Percentiles rank a stretch among this genome's conserved stretches.
Evolutionary conservation across 2,113 vertebrate genomes (phyloP).

Genomic region (Alexandromys fortis): DNA sequence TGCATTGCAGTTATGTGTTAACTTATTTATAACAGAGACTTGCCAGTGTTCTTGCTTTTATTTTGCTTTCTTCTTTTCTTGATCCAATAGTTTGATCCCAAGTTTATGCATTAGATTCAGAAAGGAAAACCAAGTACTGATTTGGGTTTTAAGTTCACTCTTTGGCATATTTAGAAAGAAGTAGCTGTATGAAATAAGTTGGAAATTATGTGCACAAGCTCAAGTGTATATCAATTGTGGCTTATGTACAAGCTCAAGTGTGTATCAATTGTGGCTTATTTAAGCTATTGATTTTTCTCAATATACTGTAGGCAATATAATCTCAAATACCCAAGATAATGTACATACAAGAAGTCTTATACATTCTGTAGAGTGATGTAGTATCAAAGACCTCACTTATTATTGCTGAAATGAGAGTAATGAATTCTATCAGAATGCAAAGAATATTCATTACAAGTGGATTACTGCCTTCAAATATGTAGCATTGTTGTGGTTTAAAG

Average conservation of each 20-base stretch:
- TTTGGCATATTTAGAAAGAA: neutral
- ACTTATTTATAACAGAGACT: neutral
- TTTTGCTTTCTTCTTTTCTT: constrained; percentile 40
- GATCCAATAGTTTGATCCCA: neutral
- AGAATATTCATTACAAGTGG: constrained; percentile 20
- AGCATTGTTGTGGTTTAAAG: neutral
- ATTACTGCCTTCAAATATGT: neutral
- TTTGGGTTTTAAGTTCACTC: neutral
- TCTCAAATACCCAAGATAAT: neutral
- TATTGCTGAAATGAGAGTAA: constrained; percentile 40
- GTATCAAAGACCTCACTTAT: neutral
- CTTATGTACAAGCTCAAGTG: constrained; percentile 9
- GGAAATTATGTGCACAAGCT: constrained; percentile 11
- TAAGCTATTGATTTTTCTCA: constrained; percentile 4
- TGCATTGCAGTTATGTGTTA: neutral
- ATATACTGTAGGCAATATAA: neutral
- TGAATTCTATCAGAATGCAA: constrained; percentile 50
- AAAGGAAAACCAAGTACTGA: neutral
- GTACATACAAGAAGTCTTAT: neutral
- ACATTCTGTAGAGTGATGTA: neutral
- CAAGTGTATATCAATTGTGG: neutral
- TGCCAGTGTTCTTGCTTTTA: neutral
- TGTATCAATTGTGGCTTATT: neutral
- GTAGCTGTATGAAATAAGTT: constrained; percentile 18
- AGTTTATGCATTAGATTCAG: constrained; percentile 11